Conservation (phyloP, 2,888 invertebrate species). For the Nesidiocoris tenuis region DNA sequence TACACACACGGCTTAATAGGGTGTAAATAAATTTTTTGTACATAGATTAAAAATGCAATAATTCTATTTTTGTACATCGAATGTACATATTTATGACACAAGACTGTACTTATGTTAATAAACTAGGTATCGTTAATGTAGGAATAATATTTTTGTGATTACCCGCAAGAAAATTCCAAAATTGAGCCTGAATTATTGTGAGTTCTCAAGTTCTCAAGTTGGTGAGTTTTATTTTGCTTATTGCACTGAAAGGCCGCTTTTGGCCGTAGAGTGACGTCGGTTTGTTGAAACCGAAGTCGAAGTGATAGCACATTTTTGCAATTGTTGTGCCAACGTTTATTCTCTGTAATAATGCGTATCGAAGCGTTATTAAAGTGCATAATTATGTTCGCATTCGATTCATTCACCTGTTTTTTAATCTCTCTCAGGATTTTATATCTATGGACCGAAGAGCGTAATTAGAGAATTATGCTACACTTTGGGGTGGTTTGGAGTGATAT, state of each 20-base stretch:
- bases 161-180: background rate
- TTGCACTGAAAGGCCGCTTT: background rate
- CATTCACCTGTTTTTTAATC: too few species aligned
- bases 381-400: background rate
- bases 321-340: too few species aligned
- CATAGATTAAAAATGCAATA: slow-evolving; percentile 4
- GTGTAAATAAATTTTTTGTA: slow-evolving; percentile 32
- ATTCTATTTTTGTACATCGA: slow-evolving; percentile 41
- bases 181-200: background rate
- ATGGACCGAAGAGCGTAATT: too few species aligned
- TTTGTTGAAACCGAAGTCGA: background rate
- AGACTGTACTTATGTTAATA: slow-evolving; percentile 48
- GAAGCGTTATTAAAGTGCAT: background rate
- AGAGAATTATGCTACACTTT: too few species aligned
- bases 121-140: background rate
- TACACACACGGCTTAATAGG: background rate
- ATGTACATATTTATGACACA: slow-evolving; percentile 36
- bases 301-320: background rate
- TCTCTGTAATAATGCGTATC: too few species aligned
- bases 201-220: background rate
- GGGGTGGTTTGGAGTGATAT: too few species aligned
- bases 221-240: background rate
- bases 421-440: too few species aligned
- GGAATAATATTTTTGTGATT: background rate
- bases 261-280: background rate